Percentiles rank a stretch among this genome's conserved stretches.
Conservation (phyloP, 2,113 vertebrate species). For the Malurus elegans region DNA sequence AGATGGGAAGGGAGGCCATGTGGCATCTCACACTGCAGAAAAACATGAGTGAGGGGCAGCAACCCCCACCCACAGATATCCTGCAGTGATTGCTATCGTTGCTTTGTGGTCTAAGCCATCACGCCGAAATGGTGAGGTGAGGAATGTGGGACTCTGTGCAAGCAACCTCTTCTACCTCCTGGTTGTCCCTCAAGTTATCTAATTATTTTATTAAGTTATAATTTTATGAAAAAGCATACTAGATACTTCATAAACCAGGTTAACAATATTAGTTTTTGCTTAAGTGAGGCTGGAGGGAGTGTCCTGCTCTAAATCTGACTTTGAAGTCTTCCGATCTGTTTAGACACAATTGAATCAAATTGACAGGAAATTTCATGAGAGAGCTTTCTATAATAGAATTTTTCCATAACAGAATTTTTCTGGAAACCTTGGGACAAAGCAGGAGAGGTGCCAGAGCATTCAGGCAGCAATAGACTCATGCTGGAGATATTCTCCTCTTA, state of each 20-base stretch:
- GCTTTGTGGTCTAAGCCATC: background rate
- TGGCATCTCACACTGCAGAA: background rate
- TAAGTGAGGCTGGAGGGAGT: conserved; percentile 8
- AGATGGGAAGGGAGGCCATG: background rate
- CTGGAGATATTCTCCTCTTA: background rate
- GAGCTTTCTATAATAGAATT: conserved; percentile 38
- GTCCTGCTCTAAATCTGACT: conserved; percentile 51
- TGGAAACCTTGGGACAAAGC: conserved; percentile 4
- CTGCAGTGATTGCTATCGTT: rapidly evolving
- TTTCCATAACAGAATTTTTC: conserved; percentile 19
- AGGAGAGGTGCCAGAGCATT: background rate
- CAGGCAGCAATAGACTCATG: background rate
- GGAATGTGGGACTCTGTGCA: background rate
- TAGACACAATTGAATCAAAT: conserved; percentile 39
- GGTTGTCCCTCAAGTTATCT: background rate
- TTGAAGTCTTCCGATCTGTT: conserved; percentile 41
- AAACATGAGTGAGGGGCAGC: background rate
- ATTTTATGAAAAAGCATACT: conserved; percentile 1
- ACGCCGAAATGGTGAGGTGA: background rate
- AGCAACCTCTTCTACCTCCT: background rate
- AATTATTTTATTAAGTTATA: conserved; percentile 33
- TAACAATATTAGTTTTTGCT: conserved; percentile 19
- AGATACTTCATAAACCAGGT: background rate
- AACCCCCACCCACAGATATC: background rate
- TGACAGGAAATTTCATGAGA: conserved; percentile 44